Conservation (phyloP, 1,140 invertebrate species). For the Pseudomyrmex sp. region DNA sequence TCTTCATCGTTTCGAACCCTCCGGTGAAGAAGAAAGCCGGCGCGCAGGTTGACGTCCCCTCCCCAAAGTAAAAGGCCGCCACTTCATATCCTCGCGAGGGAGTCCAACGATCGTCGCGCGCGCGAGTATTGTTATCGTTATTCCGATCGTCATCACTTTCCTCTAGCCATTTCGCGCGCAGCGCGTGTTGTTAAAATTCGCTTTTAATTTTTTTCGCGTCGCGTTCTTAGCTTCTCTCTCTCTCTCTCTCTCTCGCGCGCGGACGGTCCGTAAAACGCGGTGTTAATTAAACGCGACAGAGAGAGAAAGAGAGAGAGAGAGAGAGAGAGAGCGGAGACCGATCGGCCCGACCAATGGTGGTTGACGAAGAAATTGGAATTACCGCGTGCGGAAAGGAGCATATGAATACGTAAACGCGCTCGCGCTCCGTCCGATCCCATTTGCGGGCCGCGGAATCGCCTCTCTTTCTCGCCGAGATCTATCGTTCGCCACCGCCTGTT, state of each 20-base stretch:
- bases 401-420: conserved; percentile 16
- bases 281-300: conserved; percentile 37
- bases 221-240: no score
- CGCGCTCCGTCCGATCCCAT: conserved; percentile 12
- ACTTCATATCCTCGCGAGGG: conserved; percentile 60
- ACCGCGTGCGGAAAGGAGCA: conserved; percentile 14
- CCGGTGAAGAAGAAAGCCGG: conserved; percentile 31
- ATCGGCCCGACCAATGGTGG: conserved; percentile 15
- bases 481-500: conserved; percentile 57
- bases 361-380: conserved; percentile 47
- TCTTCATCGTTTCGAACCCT: conserved; percentile 61
- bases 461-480: conserved; percentile 7
- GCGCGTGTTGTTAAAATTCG: conserved; percentile 1
- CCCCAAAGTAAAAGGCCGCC: conserved; percentile 38
- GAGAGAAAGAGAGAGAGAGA: no score
- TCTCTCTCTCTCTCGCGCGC: background rate
- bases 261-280: background rate
- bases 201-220: background rate
- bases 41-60: conserved; percentile 59
- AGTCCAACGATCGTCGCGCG: conserved; percentile 22
- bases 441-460: background rate
- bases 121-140: conserved; percentile 34
- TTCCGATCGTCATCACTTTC: conserved; percentile 59
- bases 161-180: conserved; percentile 42
- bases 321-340: background rate